Evolutionary conservation across 2,797 vertebrate species (phyloP).

Genomic region (Myripristis jacobus): DNA sequence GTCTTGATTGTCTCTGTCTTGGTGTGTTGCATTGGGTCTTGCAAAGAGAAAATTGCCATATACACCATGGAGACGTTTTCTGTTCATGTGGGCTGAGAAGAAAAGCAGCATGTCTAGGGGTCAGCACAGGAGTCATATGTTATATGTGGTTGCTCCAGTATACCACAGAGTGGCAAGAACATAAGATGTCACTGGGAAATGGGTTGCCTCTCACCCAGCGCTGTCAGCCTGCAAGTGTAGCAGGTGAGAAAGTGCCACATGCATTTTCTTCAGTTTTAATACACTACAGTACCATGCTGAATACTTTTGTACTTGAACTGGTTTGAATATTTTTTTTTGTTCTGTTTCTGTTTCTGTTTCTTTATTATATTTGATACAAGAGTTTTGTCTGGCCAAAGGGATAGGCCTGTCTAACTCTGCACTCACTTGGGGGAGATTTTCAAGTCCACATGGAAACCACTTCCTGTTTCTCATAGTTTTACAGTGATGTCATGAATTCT

Average conservation of each 20-base stretch:
- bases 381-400: slow-evolving; percentile 41
- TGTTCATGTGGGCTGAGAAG: slow-evolving; percentile 14
- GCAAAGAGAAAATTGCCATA: slow-evolving; percentile 17
- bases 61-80: slow-evolving; percentile 25
- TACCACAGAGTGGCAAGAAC: not conserved
- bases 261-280: not conserved
- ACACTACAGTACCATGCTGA: not conserved
- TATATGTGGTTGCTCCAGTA: not conserved
- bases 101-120: slow-evolving; percentile 29
- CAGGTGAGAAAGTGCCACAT: not conserved
- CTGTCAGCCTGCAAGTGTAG: not conserved
- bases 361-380: slow-evolving; percentile 26
- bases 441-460: slow-evolving; percentile 76
- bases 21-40: not conserved
- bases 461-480: slow-evolving; percentile 83
- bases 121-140: slow-evolving; percentile 35
- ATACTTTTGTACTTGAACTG: not conserved
- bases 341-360: slow-evolving; percentile 24
- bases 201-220: not conserved
- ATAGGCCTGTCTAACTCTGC: slow-evolving; percentile 63
- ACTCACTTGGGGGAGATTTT: slow-evolving; percentile 69
- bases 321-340: slow-evolving; percentile 20
- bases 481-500: slow-evolving; percentile 82
- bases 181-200: not conserved
- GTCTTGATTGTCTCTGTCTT: not conserved